phyloP scores from a whole-genome alignment of 2,797 vertebrate species.

The Eulemur albifrons region DNA sequence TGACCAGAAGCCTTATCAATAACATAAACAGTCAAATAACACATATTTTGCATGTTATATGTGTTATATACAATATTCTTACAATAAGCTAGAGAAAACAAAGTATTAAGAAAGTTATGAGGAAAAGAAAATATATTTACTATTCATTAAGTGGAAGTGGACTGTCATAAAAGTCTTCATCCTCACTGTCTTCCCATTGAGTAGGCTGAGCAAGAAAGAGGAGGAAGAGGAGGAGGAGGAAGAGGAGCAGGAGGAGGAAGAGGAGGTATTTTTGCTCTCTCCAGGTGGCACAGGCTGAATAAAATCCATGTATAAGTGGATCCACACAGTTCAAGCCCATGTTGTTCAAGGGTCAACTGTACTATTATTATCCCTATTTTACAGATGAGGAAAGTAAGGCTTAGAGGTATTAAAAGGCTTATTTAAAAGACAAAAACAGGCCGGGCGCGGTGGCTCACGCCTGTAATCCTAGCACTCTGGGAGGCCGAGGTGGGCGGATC shows the following conservation, averaged over 20 bases:
- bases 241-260: not conserved
- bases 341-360: not conserved
- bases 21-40: not conserved
- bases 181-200: not conserved
- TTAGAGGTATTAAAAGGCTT: not conserved
- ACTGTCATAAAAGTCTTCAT: not conserved
- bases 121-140: not conserved
- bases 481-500: too few relatives aligned
- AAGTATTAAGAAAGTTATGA: not conserved
- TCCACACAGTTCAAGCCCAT: not conserved
- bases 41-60: not conserved
- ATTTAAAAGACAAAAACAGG: not conserved
- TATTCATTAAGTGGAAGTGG: not conserved
- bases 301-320: not conserved
- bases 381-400: not conserved
- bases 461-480: too few relatives aligned
- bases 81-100: not conserved
- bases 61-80: not conserved
- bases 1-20: not conserved
- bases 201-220: too few relatives aligned
- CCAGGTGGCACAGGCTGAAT: not conserved
- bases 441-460: too few relatives aligned
- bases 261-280: not conserved
- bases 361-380: not conserved
- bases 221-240: not conserved